Base-by-base conservation (phyloP, 1,140 invertebrate genomes). In the Lepidurus couesii region DNA sequence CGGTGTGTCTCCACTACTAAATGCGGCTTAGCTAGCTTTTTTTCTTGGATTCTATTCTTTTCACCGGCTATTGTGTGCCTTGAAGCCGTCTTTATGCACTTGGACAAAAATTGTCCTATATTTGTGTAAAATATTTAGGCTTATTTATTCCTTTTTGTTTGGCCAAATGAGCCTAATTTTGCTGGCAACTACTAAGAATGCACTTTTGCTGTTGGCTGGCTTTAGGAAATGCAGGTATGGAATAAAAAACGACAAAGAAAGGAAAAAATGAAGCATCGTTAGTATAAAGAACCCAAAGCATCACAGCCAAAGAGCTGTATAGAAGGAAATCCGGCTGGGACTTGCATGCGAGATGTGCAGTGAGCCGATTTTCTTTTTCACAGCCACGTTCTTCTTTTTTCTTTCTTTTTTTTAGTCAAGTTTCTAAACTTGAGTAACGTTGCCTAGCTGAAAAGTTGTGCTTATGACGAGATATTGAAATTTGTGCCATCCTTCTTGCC, bases 201-300 rank as follows among this genome's bases (percentile, higher is more conserved):
- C 53, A 65, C 53, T 65, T 65, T 65, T n/a, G n/a, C 53, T 65
- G 16, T 65, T 65, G n/a, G 53, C 53, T 65, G 53, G 53, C 53
- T 65, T n/a, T 65, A 21, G 13, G 6, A n/a, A 21, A 13, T n/a
- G 13, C 53, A 65, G 53, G 53, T 65, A 65, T 65, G 13, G 7
- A 16, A 65, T 7, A 16, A 9, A 65, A 65, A 65, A 65, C 21
- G 53, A 65, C 16, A 65, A 21, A 65, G 21, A 65, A 16, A 21
- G 53, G 21, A 65, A 21, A 65, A 65, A 65, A 16, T 13, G 53
- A 65, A 65, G 53, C 53, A 65, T 65, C 53, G 53, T 65, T 65
- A 65, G 53, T 65, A 65, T 65, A 65, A 65, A 65, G 21, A 13
- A 65, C 21, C 53, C 53, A 65, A 65, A 65, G 53, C 13, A 65